phyloP scores from a whole-genome alignment of 1,140 invertebrate genomes.

The Neoseiulus cucumeris region DNA sequence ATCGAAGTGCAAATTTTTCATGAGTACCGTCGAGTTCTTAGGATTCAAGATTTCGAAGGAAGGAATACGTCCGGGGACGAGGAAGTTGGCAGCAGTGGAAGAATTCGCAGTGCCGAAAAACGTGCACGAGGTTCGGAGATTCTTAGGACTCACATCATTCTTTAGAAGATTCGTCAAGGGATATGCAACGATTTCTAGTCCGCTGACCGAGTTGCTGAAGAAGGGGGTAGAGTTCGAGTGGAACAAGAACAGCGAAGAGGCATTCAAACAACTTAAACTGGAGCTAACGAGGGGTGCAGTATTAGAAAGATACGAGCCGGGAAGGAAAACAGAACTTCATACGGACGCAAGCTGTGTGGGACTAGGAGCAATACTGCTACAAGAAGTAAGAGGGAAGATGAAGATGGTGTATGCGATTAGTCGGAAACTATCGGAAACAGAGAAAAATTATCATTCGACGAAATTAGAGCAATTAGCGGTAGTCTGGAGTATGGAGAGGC shows the following conservation, averaged over 20 bases:
- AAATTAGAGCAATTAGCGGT: too few relatives aligned
- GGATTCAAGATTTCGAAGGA: neutral
- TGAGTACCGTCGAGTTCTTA: neutral
- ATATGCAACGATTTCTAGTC: too few relatives aligned
- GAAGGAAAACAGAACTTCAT: neutral
- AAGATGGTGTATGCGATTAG: too few relatives aligned
- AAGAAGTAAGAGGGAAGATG: neutral
- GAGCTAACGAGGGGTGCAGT: neutral
- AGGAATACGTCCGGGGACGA: too few relatives aligned
- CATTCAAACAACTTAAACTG: neutral
- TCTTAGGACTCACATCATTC: neutral
- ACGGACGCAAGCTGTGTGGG: neutral
- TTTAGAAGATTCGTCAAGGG: neutral
- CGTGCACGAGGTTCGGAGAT: neutral
- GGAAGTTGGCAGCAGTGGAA: neutral
- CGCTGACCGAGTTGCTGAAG: too few relatives aligned
- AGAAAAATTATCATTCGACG: too few relatives aligned
- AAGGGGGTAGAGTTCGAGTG: too few relatives aligned
- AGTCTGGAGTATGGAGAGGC: too few relatives aligned
- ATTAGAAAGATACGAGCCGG: neutral
- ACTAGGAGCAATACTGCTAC: conserved; percentile 15
- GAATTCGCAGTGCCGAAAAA: neutral
- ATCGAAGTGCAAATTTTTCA: neutral
- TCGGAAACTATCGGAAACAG: too few relatives aligned
- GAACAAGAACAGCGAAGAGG: neutral